Evolutionary conservation across 2,888 invertebrate species (phyloP), one percentile per base, ranked within the genome.

Genomic region (Eledona agricola): DNA sequence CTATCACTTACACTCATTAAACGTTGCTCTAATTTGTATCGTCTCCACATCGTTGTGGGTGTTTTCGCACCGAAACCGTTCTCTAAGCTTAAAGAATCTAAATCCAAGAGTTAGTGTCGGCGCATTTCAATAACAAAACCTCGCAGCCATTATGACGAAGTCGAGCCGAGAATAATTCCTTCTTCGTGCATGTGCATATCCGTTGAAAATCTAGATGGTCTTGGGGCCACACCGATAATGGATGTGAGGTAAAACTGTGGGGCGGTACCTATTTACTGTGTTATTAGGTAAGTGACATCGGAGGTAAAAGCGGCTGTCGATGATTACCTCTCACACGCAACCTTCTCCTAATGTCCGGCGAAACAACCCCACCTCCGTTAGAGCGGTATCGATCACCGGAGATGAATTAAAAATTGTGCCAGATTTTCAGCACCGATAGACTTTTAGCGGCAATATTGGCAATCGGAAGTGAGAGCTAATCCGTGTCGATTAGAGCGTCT

Each of bases 281-380:
- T 49, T 53, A 49, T 53, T 53, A 53, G 47, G 42, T 42, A 53
- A 47, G 47, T 47, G 53, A 47, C 42, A 53, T 38, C 32, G 22
- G 35, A 23, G 40, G 49, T 53, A 53, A 49, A 53, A 49, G 53
- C 42, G 23, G 28, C 43, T 40, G 42, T 51, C 51, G 47, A 53
- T 53, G 46, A 53, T 43, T 49, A 49, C 43, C 37, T 52, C 53
- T 53, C 17, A 35, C 53, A 53, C 53, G 53, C 53, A 53, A 49
- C 49, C 29, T n/a, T n/a, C n/a, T 49, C 42, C 49, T 53, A 53
- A 49, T 53, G 35, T 42, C 43, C 42, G 42, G 15, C 38, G 15
- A 32, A 23, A 26, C 23, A 15, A 29, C 12, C 37, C 3, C 13
- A 7, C 2, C 23, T 20, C 15, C n/a, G 2, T 20, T 35, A 9